phyloP scores from a whole-genome alignment of 30 jellyfish, hydroid and myxozoan genomes.

The Turritopsis rubra region DNA sequence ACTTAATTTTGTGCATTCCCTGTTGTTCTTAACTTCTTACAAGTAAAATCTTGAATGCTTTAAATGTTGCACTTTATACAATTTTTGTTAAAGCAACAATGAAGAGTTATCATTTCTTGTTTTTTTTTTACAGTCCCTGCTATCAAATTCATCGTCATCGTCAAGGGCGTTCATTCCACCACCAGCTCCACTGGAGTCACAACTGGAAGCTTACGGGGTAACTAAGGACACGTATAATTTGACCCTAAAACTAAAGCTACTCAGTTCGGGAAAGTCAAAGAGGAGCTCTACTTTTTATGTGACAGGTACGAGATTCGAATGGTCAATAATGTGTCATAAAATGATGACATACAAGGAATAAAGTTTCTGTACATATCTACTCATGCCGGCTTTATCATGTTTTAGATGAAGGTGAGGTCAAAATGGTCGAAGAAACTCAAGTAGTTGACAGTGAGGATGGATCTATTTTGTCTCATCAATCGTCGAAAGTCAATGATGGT shows the following conservation, averaged over 20 bases:
- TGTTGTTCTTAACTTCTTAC: no score
- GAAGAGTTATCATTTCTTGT: background rate
- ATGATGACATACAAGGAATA: no score
- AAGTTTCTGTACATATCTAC: background rate
- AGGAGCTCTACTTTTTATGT: constrained; percentile 75
- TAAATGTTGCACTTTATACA: no score
- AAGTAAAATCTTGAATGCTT: no score
- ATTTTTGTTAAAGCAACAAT: background rate
- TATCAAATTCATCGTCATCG: constrained; percentile 30
- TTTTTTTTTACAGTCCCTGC: constrained; percentile 7
- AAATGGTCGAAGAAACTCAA: background rate
- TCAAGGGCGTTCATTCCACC: constrained; percentile 94
- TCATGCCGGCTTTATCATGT: no score
- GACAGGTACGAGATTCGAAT: constrained; percentile 41
- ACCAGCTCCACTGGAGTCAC: constrained; percentile 92
- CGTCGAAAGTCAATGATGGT: background rate
- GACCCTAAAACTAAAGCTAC: constrained; percentile 54
- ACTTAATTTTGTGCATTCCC: no score
- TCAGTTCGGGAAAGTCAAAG: constrained; percentile 49
- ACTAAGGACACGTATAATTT: constrained; percentile 75
- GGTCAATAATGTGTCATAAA: no score
- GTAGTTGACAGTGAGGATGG: background rate
- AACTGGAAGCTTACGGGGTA: constrained; percentile 93
- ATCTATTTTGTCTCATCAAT: background rate
- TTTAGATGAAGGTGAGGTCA: constrained; percentile 2